Evolutionary conservation across 2,797 vertebrate species (phyloP).

Genomic region (Xiphophorus birchmanni): DNA sequence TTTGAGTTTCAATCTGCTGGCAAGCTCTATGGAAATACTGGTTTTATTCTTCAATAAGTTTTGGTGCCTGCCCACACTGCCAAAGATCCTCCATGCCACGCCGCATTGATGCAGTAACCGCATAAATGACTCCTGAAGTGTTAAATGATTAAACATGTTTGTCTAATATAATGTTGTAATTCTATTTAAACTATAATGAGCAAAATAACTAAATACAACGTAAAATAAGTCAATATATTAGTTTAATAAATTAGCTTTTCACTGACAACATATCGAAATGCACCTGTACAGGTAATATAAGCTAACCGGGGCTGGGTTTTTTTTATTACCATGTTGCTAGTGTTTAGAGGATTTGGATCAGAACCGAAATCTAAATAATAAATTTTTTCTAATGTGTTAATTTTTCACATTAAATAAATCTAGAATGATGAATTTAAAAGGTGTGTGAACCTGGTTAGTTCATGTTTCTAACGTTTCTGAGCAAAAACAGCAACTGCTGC

Average conservation of each 20-base stretch:
- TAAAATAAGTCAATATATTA: background rate
- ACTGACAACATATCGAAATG: background rate
- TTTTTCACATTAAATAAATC: background rate
- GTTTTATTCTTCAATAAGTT: background rate
- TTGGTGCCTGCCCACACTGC: background rate
- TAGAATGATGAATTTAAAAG: background rate
- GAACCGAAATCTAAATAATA: background rate
- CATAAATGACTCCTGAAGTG: background rate
- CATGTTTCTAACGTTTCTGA: background rate
- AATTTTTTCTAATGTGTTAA: background rate
- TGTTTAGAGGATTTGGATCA: background rate
- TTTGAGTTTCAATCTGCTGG: background rate
- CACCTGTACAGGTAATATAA: background rate
- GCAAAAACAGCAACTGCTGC: constrained; percentile 28
- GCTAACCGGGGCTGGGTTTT: background rate
- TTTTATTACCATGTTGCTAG: background rate
- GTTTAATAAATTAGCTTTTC: background rate
- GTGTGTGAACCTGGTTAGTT: background rate
- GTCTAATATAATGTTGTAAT: background rate
- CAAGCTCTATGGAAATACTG: background rate
- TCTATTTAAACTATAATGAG: background rate
- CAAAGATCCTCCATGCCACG: background rate
- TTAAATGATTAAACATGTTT: background rate
- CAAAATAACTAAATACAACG: background rate
- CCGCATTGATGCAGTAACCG: background rate